Base-by-base conservation (phyloP, 2,797 vertebrate genomes). In the Telmatherina bonti region DNA sequence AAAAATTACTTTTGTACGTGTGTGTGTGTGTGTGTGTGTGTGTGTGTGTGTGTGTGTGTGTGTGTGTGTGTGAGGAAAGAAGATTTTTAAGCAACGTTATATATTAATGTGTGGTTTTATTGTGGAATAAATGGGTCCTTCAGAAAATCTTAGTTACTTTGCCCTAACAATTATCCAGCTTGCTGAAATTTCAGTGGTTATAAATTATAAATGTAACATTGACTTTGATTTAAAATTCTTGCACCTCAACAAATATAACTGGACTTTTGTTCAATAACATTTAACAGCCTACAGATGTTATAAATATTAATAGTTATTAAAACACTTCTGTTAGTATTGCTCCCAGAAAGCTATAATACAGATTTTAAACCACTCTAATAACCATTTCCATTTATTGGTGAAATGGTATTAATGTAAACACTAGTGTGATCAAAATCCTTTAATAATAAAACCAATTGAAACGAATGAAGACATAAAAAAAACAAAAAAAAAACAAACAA, bases 341-440 rank as follows among this genome's bases (percentile, higher is more conserved):
- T 57, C 15, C 38, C 55, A 36, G 16, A 43, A 16, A 18, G 38
- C 38, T 18, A 18, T 41, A 16, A 41, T 41, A 18, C 16, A 41
- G 38, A 43, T 43, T 16, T 43, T 18, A 43, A 43, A 43, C 35
- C 13, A 12, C 35, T 36, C 35, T 36, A 36, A 36, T 29, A 38
- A 35, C 20, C 45, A 41, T 9, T 72, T 69, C 38, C 5, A 47
- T 53, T 70, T n/a, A 56, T 61, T 71, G 27, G 71, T 54, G 57
- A 70, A 79, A 72, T 59, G 69, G 67, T 10, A 24, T 7, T 18
- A 6, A 18, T 43, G 36, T 38, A 38, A 38, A 38, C 36, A 11
- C 2, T 2, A 38, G 36, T 15, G 12, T 18, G 18, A 43, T 43
- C 8, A 8, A 33, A 33, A 33, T 8, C 2, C 3, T 33, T 33